Evolutionary conservation across 2,888 invertebrate genomes (phyloP), one percentile per base, ranked within the genome.

Genomic region (Scotopteryx bipunctaria): DNA sequence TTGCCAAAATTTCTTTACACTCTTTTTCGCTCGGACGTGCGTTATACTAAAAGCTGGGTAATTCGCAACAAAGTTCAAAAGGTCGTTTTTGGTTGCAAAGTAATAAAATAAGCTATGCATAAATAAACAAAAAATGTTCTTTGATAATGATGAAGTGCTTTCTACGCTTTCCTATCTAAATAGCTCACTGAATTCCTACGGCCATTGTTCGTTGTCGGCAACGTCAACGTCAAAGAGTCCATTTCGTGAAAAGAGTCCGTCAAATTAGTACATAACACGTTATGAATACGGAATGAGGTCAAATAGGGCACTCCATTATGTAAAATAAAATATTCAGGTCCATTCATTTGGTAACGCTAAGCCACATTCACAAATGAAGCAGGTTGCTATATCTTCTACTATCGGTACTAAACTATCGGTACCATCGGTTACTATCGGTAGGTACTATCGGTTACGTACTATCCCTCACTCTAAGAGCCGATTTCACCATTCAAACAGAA

Each of bases 261-360:
- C 85, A 85, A 88, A 90, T 89, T 86, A 85, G 88, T 87, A 89
- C 73, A 86, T 87, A 87, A 77, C 86, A 73, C 81, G 81, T 67
- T 78, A 77, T 86, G 90, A 86, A 90, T 90, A 88, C 83, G 59
- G 61, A 89, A 89, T 88, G 87, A 89, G 89, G 87, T 86, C 84
- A 85, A 84, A 83, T 82, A 80, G 84, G 85, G 86, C 84, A 85
- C 82, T 84, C 82, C 76, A 83, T 85, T 87, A 85, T 87, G 81
- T 80, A 73, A 78, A 88, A 89, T 86, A 87, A 89, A 88, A 87
- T 89, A 90, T 89, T 88, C 88, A 74, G 77, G 73, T 76, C 85
- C 85, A 87, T 90, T 87, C 86, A 86, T 81, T 81, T 65, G 73
- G 73, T 79, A 81, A 67, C 71, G 68, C 55, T 72, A n/a, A 16